Base-by-base conservation (phyloP, 2,888 invertebrate genomes). In the Cheilosia variabilis region DNA sequence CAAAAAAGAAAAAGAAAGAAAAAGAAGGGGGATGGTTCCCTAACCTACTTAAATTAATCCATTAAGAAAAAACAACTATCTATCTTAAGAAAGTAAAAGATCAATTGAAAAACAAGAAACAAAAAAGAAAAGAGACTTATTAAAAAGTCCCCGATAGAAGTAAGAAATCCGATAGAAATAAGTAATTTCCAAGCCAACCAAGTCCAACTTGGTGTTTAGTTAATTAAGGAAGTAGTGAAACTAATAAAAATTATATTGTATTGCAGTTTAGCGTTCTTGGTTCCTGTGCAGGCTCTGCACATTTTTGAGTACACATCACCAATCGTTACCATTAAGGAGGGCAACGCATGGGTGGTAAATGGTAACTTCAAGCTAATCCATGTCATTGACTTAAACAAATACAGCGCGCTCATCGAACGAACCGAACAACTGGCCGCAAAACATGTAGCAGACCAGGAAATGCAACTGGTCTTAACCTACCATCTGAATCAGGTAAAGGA, bases 261-360 rank as follows among this genome's bases (percentile, higher is more conserved):
- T n/a, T 31, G 27, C 31, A 31, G 31, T 43, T 43, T 43, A 43
- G 15, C 41, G 3, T 43, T 43, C 41, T 43, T n/a, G 41, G 41
- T 53, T 58, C 34, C 50, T 31, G 34, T 50, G 57, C 58, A 58
- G 45, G 15, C 58, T 4, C 4, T 55, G 19, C 68, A 55, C 17
- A 68, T 50, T 52, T 62, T 73, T 71, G 89, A 50, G 2, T 62
- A 53, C 13, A 41, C 43, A 37, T 62, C 55, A 13, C 43, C 69
- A 13, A 55, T 45, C 24, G 66, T 31, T 7, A 31, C 31, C 31
- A 31, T 31, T 31, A 31, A 31, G 31, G 31, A 31, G 31, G 9
- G 31, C 89, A 89, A 89, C 90, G 89, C 91, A 89, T 91, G 89
- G 90, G 50, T 50, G 50, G 10, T 19, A 50, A 50, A 50, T 19